Evolutionary conservation across 1,140 invertebrate genomes (phyloP).

Genomic region (Philopotamus ludificatus): DNA sequence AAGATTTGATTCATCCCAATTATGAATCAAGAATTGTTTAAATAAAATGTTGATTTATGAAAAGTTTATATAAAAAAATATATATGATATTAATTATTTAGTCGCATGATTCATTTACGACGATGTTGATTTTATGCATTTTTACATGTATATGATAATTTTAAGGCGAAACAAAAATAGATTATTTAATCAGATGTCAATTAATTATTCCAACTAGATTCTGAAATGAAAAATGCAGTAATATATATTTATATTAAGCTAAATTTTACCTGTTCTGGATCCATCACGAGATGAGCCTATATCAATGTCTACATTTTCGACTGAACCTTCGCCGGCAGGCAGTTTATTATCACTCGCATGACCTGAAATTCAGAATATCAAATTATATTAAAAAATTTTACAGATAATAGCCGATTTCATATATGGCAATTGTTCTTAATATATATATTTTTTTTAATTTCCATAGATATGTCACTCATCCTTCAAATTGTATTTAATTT

Average conservation of each 20-base stretch:
- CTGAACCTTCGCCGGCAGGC: constrained; percentile 47
- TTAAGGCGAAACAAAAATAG: too few species aligned
- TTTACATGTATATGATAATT: too few species aligned
- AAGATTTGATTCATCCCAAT: too few species aligned
- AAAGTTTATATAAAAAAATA: constrained; percentile 46
- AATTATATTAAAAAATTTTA: too few species aligned
- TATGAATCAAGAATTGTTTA: constrained; percentile 2
- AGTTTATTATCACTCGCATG: constrained; percentile 48
- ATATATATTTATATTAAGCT: constrained; percentile 14
- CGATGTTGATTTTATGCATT: too few species aligned
- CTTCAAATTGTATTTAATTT: too few species aligned
- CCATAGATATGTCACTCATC: too few species aligned
- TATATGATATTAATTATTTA: constrained; percentile 4
- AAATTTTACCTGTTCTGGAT: constrained; percentile 79
- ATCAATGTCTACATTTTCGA: constrained; percentile 67
- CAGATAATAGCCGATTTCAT: too few species aligned
- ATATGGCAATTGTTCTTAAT: too few species aligned
- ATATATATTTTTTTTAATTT: too few species aligned
- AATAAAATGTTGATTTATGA: constrained; percentile 30
- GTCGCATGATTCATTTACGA: too few species aligned
- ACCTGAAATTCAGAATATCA: constrained; percentile 47
- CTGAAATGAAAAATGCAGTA: constrained; percentile 18
- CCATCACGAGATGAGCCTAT: constrained; percentile 77
- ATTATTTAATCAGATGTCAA: too few species aligned
- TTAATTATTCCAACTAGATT: not conserved